Percentiles rank a stretch among this genome's conserved stretches.
Conservation (phyloP, 2,797 vertebrate genomes). For the Darevskia mixta region DNA sequence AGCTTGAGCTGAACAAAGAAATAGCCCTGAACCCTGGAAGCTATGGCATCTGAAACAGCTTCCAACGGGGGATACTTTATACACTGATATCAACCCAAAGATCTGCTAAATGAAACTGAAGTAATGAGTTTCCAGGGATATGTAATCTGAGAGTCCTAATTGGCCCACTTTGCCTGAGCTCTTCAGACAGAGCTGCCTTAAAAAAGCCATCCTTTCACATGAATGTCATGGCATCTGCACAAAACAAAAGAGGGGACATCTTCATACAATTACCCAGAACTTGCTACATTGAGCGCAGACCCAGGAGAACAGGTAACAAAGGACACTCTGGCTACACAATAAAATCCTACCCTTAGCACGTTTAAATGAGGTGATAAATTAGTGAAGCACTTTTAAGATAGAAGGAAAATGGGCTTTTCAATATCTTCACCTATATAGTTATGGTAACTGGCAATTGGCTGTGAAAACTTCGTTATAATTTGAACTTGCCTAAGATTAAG, state of each 20-base stretch:
- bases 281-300: slow-evolving; percentile 35
- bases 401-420: background rate
- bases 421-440: background rate
- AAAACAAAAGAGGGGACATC: slow-evolving; percentile 21
- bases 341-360: background rate
- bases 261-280: slow-evolving; percentile 8
- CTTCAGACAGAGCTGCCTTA: background rate
- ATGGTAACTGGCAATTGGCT: background rate
- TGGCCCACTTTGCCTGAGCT: slow-evolving; percentile 40
- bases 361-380: slow-evolving; percentile 18
- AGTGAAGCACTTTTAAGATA: slow-evolving; percentile 34
- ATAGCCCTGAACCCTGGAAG: slow-evolving; percentile 2
- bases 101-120: slow-evolving; percentile 51
- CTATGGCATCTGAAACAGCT: slow-evolving; percentile 43
- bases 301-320: slow-evolving; percentile 45
- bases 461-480: background rate
- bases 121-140: slow-evolving; percentile 16
- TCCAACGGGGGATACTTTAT: slow-evolving; percentile 32
- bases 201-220: slow-evolving; percentile 31
- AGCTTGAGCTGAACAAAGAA: slow-evolving; percentile 47
- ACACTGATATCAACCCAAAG: slow-evolving; percentile 44
- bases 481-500: background rate
- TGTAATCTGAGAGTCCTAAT: slow-evolving; percentile 51
- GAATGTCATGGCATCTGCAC: slow-evolving; percentile 8
- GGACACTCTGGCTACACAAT: background rate